Conservation (phyloP, 1,140 invertebrate species). For the Cherax quadricarinatus region DNA sequence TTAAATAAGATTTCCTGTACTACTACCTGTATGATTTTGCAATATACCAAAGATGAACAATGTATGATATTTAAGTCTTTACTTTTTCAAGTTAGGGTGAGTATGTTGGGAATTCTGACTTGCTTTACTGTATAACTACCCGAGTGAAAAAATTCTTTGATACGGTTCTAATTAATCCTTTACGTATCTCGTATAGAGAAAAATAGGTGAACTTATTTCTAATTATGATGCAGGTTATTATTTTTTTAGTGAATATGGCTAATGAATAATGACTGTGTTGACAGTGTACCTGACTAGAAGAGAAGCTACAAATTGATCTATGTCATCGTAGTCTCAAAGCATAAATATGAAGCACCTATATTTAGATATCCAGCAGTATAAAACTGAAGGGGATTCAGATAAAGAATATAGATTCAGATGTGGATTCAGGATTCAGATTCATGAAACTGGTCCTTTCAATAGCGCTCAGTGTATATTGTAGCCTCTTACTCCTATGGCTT, state of each 20-base stretch:
- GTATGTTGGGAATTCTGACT: not conserved
- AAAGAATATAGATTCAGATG: too few relatives aligned
- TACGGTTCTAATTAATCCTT: not conserved
- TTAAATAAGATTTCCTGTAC: not conserved
- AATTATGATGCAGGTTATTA: not conserved
- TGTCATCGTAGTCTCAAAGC: not conserved
- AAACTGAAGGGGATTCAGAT: not conserved
- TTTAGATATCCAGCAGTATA: not conserved
- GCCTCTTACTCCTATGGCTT: not conserved
- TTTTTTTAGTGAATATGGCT: not conserved
- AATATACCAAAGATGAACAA: slow-evolving; percentile 32
- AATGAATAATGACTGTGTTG: not conserved
- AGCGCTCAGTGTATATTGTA: not conserved
- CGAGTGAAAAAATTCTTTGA: not conserved
- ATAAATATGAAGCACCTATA: not conserved
- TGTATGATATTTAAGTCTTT: not conserved
- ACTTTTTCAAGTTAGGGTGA: not conserved
- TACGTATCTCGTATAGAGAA: not conserved
- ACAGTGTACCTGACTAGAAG: not conserved
- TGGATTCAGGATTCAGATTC: not conserved
- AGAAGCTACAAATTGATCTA: not conserved
- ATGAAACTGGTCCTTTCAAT: not conserved
- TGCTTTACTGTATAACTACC: not conserved
- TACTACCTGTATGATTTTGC: not conserved
- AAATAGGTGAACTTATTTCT: not conserved